A percentile compares a stretch with the other conserved stretches of the same genome.
phyloP scores from a whole-genome alignment of 1,140 invertebrate species.

The Diorhabda elongata region DNA sequence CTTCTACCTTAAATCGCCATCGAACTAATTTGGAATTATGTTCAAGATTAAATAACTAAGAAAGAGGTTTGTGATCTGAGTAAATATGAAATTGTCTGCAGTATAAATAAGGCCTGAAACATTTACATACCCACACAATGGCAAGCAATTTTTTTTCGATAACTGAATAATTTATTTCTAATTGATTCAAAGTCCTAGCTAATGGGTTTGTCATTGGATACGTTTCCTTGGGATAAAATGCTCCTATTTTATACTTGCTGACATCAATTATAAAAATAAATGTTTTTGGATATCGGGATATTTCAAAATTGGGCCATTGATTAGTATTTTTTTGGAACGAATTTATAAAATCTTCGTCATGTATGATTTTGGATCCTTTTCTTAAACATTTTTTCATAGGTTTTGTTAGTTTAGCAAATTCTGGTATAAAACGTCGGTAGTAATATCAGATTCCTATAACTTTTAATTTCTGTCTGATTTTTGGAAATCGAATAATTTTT shows the following conservation, averaged over 20 bases:
- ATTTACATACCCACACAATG: too few relatives aligned
- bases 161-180: too few relatives aligned
- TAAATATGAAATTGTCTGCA: background rate
- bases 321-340: background rate
- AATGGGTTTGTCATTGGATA: background rate
- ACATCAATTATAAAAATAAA: background rate
- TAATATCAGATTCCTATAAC: too few relatives aligned
- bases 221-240: background rate
- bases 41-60: conserved; percentile 22
- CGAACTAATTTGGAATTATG: conserved; percentile 21
- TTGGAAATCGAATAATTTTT: background rate
- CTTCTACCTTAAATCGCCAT: conserved; percentile 21
- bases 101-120: too few relatives aligned
- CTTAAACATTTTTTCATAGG: background rate
- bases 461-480: background rate
- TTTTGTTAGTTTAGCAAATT: background rate
- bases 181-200: background rate
- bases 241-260: background rate
- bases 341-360: background rate
- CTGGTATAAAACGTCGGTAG: background rate
- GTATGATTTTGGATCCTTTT: background rate
- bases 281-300: background rate
- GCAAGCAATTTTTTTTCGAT: too few relatives aligned
- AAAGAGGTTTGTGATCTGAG: conserved; percentile 24
- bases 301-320: background rate